phyloP scores from a whole-genome alignment of 2,797 vertebrate genomes.

The Clamator glandarius region DNA sequence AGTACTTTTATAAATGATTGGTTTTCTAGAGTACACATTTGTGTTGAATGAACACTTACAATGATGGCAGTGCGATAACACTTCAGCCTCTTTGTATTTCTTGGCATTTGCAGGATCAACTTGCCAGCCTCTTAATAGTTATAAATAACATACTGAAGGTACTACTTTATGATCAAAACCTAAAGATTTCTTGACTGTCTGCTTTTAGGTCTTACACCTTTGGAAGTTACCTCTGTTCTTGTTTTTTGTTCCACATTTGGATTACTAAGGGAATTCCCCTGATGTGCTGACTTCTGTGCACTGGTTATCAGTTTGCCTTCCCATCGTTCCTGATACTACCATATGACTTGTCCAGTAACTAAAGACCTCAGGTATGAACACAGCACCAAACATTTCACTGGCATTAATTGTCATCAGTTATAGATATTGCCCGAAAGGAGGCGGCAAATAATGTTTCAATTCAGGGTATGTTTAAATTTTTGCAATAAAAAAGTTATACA shows the following conservation, averaged over 20 bases:
- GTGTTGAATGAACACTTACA: neutral
- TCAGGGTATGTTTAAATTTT: neutral
- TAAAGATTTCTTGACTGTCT: neutral
- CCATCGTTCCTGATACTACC: neutral
- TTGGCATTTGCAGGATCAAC: conserved; percentile 28
- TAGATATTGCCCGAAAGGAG: neutral
- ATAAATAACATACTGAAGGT: neutral
- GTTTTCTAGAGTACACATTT: neutral
- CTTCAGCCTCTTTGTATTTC: neutral
- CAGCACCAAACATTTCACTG: neutral
- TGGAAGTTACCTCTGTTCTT: neutral
- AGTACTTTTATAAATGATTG: neutral
- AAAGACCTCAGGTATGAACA: neutral
- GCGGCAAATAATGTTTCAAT: neutral
- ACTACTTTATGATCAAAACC: neutral
- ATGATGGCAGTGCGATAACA: neutral
- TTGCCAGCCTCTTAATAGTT: conserved; percentile 13
- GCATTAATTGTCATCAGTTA: neutral
- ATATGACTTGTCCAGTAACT: neutral
- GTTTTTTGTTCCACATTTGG: neutral
- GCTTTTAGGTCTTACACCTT: neutral
- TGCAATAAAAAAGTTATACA: neutral
- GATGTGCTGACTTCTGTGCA: neutral
- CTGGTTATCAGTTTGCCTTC: neutral
- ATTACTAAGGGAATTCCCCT: conserved; percentile 29